These are phyloP conservation scores for Magallana nippona DNA, from an alignment of 2,888 invertebrate genomes.

Conservation along the genomic window DNA sequence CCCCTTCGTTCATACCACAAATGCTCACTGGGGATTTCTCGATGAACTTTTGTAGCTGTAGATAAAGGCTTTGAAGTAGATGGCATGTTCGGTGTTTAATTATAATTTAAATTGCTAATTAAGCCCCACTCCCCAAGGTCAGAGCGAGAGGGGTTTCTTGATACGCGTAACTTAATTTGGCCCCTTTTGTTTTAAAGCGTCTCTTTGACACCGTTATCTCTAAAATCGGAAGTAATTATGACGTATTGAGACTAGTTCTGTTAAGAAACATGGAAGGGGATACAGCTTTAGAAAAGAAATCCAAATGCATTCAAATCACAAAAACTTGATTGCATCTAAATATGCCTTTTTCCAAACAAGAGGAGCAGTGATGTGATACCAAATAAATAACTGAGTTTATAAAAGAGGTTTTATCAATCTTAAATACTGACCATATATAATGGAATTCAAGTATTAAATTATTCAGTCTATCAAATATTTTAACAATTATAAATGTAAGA, in stretches of 20 bases:
- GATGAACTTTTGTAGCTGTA: conserved; percentile 24
- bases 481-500: too few relatives aligned
- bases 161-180: conserved; percentile 11
- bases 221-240: conserved; percentile 22
- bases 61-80: conserved; percentile 29
- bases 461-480: too few relatives aligned
- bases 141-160: background rate
- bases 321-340: conserved; percentile 1
- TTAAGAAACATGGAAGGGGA: background rate
- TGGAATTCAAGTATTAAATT: too few relatives aligned
- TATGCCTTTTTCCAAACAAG: background rate
- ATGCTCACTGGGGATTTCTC: background rate
- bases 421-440: too few relatives aligned
- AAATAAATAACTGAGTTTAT: too few relatives aligned
- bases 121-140: conserved; percentile 3
- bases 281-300: background rate
- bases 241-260: conserved; percentile 2
- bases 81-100: conserved; percentile 17
- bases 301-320: background rate
- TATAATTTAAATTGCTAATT: conserved; percentile 35
- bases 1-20: background rate
- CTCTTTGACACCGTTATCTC: background rate
- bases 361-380: too few relatives aligned
- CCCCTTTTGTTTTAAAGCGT: background rate
- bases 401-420: too few relatives aligned